Conservation (phyloP, 2,888 invertebrate species). For the Ophion ellenae region DNA sequence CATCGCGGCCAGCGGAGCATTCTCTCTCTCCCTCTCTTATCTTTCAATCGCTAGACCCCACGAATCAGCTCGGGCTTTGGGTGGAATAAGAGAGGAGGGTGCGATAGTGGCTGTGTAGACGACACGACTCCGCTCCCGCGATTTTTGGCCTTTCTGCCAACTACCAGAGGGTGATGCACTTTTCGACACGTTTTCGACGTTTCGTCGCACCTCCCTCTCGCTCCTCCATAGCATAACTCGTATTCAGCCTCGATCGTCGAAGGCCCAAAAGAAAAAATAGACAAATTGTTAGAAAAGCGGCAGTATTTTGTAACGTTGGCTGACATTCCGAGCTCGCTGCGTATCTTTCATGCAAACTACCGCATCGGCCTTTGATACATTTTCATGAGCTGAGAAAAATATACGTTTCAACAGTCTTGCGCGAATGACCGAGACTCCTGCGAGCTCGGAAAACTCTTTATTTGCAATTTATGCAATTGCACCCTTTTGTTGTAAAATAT, state of each 20-base stretch:
- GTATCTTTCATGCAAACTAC: no score
- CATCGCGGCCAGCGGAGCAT: conserved; percentile 25
- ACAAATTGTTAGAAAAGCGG: not conserved
- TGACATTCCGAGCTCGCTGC: not conserved
- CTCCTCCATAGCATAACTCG: conserved; percentile 11
- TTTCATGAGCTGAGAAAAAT: no score
- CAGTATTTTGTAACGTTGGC: not conserved
- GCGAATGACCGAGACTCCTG: no score
- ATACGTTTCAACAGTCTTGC: no score
- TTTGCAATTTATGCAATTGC: no score
- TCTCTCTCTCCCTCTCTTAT: conserved; percentile 15
- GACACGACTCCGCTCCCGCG: conserved; percentile 56
- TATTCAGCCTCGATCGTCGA: conserved; percentile 70
- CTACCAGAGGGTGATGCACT: conserved; percentile 67
- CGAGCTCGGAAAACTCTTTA: no score
- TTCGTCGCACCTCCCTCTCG: conserved; percentile 43
- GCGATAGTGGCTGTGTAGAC: conserved; percentile 5
- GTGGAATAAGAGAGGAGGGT: conserved; percentile 13
- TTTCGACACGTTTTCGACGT: conserved; percentile 59
- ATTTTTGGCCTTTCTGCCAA: conserved; percentile 75
- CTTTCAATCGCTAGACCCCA: conserved; percentile 18
- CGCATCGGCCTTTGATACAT: no score
- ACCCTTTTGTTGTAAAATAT: no score
- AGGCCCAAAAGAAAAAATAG: conserved; percentile 39
- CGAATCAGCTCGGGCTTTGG: conserved; percentile 29